phyloP scores from a whole-genome alignment of 2,888 invertebrate species.

The Lottia gigantea region DNA sequence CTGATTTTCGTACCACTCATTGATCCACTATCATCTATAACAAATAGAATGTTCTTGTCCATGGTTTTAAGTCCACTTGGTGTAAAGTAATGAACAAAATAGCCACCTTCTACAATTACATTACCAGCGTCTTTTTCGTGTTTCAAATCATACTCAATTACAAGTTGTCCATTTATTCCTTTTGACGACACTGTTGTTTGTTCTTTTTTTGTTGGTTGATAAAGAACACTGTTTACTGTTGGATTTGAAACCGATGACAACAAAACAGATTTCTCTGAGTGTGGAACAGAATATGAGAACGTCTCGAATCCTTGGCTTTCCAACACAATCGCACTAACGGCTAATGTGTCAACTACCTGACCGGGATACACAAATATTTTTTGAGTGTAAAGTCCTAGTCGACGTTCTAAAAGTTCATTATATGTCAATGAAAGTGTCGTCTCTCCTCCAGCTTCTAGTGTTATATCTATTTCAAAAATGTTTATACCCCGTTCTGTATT shows the following conservation, averaged over 20 bases:
- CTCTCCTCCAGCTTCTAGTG: slow-evolving; percentile 74
- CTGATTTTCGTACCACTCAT: too few species aligned
- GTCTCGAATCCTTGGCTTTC: slow-evolving; percentile 36
- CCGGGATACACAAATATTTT: slow-evolving; percentile 78
- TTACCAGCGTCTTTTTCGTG: too few species aligned
- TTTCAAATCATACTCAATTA: too few species aligned
- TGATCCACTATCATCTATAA: too few species aligned
- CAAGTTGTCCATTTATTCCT: too few species aligned
- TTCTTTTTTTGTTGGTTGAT: slow-evolving; percentile 27
- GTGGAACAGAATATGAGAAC: slow-evolving; percentile 31
- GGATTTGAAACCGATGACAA: neutral
- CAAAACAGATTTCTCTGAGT: slow-evolving; percentile 5
- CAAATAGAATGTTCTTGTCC: too few species aligned
- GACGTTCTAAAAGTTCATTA: slow-evolving; percentile 76
- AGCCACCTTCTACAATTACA: too few species aligned
- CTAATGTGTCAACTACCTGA: slow-evolving; percentile 71
- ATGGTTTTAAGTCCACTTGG: too few species aligned
- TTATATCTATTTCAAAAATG: slow-evolving; percentile 71
- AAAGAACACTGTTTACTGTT: slow-evolving; percentile 22
- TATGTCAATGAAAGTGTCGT: slow-evolving; percentile 78
- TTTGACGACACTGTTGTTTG: too few species aligned
- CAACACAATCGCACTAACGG: slow-evolving; percentile 22
- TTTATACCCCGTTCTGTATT: slow-evolving; percentile 35
- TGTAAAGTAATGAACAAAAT: too few species aligned
- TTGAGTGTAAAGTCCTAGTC: slow-evolving; percentile 76